Conservation (phyloP, 2,113 vertebrate genomes). For the Procavia capensis region DNA sequence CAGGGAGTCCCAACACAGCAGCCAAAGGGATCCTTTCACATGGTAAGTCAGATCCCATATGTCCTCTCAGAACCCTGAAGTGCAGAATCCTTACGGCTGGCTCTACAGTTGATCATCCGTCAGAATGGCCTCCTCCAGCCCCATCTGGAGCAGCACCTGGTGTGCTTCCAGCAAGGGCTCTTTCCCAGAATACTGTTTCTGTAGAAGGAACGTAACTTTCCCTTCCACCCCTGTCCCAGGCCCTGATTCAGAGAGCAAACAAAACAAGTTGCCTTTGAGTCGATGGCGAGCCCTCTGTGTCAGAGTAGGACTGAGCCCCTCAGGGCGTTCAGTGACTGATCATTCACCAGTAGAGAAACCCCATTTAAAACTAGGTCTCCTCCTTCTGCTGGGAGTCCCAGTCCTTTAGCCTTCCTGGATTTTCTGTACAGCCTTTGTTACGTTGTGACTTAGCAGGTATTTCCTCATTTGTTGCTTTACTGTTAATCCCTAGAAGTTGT, state of each 20-base stretch:
- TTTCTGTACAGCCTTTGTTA: background rate
- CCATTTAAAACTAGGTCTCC: no score
- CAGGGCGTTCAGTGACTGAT: no score
- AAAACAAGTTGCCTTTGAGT: background rate
- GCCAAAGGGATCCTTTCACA: background rate
- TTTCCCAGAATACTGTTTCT: background rate
- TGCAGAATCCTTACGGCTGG: fast-evolving
- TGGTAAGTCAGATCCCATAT: background rate
- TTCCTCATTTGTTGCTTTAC: background rate
- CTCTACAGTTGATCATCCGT: background rate
- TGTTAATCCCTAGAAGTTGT: background rate
- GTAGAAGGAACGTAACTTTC: background rate
- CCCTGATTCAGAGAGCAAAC: background rate
- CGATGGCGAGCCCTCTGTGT: background rate
- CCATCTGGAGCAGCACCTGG: background rate
- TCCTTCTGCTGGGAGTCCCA: background rate
- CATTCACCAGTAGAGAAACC: no score
- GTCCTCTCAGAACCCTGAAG: background rate
- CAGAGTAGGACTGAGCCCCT: background rate
- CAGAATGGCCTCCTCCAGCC: background rate
- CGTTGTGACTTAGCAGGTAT: background rate
- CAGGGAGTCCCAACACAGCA: background rate
- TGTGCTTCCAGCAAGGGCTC: background rate
- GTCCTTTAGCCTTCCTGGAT: no score
- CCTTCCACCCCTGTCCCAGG: background rate